Conservation (phyloP, 1,140 invertebrate genomes). For the Calycopis cecrops region DNA sequence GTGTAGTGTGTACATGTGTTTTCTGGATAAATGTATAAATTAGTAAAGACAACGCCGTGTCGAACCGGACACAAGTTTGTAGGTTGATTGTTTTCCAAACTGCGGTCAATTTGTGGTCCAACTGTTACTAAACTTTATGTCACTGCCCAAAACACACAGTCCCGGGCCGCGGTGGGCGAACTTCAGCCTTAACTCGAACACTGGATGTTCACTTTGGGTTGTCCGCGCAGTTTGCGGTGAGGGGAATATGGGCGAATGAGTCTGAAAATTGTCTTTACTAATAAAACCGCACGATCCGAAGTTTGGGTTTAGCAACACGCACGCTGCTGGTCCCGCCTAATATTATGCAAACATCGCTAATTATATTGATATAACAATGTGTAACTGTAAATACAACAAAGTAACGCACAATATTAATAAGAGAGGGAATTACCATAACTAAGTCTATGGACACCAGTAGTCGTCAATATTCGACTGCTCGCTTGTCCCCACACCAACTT, state of each 20-base stretch:
- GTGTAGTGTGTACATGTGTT: no score
- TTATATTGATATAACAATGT: no score
- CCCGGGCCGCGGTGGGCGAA: constrained; percentile 15
- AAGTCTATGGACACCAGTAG: no score
- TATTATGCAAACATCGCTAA: no score
- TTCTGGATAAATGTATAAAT: constrained; percentile 7
- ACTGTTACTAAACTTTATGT: constrained; percentile 31
- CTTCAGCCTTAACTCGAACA: constrained; percentile 11
- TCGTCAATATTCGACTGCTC: no score
- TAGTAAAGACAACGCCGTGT: constrained; percentile 7
- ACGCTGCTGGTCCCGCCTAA: no score
- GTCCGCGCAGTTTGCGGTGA: background rate
- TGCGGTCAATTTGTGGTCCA: constrained; percentile 41
- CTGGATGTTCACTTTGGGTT: constrained; percentile 22
- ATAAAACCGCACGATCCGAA: constrained; percentile 15
- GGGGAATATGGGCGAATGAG: constrained; percentile 16
- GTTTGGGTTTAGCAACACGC: no score
- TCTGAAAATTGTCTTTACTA: constrained; percentile 16
- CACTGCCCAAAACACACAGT: constrained; percentile 29
- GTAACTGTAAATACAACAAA: no score
- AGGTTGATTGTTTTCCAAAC: constrained; percentile 44
- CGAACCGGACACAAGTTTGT: constrained; percentile 21
- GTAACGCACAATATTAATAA: no score
- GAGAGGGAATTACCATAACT: no score
- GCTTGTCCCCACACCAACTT: no score